Conservation (phyloP, 2,888 invertebrate species). For the Nemotelus pantherinus region DNA sequence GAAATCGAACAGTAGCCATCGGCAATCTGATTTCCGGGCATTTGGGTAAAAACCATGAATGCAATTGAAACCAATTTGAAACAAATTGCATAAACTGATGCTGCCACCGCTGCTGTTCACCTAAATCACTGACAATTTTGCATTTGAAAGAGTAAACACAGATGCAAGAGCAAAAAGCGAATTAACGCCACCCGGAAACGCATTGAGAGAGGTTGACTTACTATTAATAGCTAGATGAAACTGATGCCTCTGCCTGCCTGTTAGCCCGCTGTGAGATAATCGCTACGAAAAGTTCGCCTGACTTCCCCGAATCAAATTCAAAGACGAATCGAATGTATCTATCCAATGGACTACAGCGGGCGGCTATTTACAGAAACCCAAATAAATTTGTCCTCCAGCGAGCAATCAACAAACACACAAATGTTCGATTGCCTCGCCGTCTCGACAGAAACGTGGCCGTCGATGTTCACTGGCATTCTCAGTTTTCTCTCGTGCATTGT, state of each 20-base stretch:
- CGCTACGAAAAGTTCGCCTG: background rate
- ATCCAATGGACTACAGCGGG: background rate
- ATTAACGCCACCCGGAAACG: conserved; percentile 27
- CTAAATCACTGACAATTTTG: background rate
- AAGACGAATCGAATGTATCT: background rate
- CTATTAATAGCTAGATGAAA: conserved; percentile 17
- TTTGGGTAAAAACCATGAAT: no score
- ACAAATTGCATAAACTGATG: no score
- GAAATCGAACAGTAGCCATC: no score
- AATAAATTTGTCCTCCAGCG: conserved; percentile 9
- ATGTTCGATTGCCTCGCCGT: background rate
- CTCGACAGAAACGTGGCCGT: background rate
- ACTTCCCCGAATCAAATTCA: background rate
- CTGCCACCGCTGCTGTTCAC: no score
- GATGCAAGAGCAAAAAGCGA: background rate
- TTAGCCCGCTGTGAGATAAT: conserved; percentile 13
- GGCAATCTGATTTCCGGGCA: no score
- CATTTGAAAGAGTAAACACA: background rate
- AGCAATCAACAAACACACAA: background rate
- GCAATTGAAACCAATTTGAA: no score
- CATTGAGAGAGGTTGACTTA: background rate
- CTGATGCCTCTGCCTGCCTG: background rate
- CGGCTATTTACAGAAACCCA: no score
- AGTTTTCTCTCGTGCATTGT: background rate
- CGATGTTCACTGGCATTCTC: conserved; percentile 1